Evolutionary conservation across 2,113 vertebrate species (phyloP).

Genomic region (Nesogale talazaci): DNA sequence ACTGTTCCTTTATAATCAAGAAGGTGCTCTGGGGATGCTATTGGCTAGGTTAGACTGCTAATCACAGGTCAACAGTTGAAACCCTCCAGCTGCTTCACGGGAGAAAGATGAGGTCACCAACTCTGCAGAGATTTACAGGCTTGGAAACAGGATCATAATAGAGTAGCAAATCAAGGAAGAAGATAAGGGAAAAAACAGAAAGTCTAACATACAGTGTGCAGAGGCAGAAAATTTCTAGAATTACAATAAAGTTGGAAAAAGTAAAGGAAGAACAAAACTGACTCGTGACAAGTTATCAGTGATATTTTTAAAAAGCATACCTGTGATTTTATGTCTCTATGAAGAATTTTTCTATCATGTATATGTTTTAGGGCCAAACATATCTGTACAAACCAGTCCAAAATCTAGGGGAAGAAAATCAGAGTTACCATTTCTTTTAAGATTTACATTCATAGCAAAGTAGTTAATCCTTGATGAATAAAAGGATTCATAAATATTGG

Average conservation of each 20-base stretch:
- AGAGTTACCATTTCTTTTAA: constrained; percentile 45
- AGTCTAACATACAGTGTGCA: background rate
- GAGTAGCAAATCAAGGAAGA: constrained; percentile 7
- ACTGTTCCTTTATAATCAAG: no score
- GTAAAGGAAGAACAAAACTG: background rate
- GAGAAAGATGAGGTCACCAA: no score
- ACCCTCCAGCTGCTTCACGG: no score
- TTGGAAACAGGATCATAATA: background rate
- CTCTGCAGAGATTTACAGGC: no score
- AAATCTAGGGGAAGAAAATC: constrained; percentile 87
- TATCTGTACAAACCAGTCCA: constrained; percentile 99
- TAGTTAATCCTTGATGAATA: background rate
- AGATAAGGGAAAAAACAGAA: background rate
- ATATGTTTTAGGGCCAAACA: constrained; percentile 98
- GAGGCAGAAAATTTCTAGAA: background rate
- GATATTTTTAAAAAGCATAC: constrained; percentile 83
- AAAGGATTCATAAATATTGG: background rate
- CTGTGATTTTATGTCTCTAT: constrained; percentile 99
- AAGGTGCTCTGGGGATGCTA: no score
- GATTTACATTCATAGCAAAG: constrained; percentile 25
- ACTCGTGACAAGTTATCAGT: background rate
- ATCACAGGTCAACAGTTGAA: no score
- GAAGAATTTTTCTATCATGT: constrained; percentile 97
- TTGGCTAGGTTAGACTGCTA: no score
- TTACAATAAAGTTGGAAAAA: background rate